These are phyloP conservation scores for Sisyra nigra DNA, from an alignment of 2,888 invertebrate genomes.

Conservation along the genomic window DNA sequence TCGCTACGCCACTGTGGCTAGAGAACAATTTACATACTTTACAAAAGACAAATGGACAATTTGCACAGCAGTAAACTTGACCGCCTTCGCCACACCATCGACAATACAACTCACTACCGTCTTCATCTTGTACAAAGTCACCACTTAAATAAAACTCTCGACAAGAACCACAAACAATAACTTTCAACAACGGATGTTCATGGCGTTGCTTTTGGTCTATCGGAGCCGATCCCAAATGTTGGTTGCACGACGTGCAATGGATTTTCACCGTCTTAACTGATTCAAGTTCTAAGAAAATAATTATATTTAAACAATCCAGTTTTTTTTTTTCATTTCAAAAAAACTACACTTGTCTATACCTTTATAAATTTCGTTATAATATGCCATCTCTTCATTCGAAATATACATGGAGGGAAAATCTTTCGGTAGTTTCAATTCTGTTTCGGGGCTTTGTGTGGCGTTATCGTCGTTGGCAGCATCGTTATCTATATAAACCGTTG, in stretches of 20 bases:
- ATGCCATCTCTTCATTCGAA: slow-evolving; percentile 32
- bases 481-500: background rate
- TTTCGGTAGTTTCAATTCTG: background rate
- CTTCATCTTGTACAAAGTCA: slow-evolving; percentile 68
- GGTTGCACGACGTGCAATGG: slow-evolving; percentile 61
- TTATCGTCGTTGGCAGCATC: background rate
- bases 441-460: background rate
- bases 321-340: background rate
- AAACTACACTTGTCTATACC: slow-evolving; percentile 19
- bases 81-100: slow-evolving; percentile 68
- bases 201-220: slow-evolving; percentile 44
- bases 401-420: slow-evolving; percentile 20
- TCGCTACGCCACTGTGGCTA: too few relatives aligned
- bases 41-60: slow-evolving; percentile 58
- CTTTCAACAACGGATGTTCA: slow-evolving; percentile 56
- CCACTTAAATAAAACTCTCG: slow-evolving; percentile 66
- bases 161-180: slow-evolving; percentile 54
- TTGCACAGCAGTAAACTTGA: slow-evolving; percentile 55
- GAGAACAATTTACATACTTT: slow-evolving; percentile 33
- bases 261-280: slow-evolving; percentile 38
- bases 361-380: slow-evolving; percentile 33
- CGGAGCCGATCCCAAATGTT: slow-evolving; percentile 56
- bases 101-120: slow-evolving; percentile 68
- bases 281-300: slow-evolving; percentile 36
- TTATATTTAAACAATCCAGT: background rate